Percentiles rank a stretch among this genome's conserved stretches.
phyloP scores from a whole-genome alignment of 2,113 vertebrate genomes.

The Phyllostomus discolor region DNA sequence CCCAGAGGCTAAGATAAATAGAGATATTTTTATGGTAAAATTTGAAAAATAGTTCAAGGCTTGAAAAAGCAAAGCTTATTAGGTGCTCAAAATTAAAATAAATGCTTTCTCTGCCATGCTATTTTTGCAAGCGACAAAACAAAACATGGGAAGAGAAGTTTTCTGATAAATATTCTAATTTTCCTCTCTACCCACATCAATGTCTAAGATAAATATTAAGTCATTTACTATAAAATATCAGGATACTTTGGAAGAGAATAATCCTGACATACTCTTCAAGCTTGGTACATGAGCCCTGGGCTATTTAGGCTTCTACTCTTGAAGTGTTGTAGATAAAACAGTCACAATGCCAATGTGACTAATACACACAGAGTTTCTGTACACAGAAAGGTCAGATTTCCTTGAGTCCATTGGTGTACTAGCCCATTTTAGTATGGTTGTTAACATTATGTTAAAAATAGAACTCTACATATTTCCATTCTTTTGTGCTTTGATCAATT shows the following conservation, averaged over 20 bases:
- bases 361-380: background rate
- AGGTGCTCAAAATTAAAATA: conserved; percentile 69
- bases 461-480: background rate
- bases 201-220: conserved; percentile 5
- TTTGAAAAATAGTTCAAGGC: conserved; percentile 68
- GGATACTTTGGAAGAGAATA: background rate
- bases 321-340: background rate
- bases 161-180: conserved; percentile 37
- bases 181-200: background rate
- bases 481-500: background rate
- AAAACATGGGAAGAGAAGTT: background rate
- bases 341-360: background rate
- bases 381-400: background rate
- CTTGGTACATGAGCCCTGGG: background rate
- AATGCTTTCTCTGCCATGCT: conserved; percentile 43
- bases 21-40: conserved; percentile 64
- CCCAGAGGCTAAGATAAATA: conserved; percentile 67
- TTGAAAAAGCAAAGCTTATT: conserved; percentile 67
- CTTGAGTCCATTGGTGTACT: background rate
- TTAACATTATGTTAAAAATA: background rate
- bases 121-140: conserved; percentile 38
- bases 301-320: background rate
- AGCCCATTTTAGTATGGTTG: background rate
- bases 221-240: background rate
- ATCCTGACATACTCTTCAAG: background rate